Percentiles rank a stretch among this genome's conserved stretches.
Evolutionary conservation across 2,113 vertebrate species (phyloP).

Genomic region (Emydura subglobosa): DNA sequence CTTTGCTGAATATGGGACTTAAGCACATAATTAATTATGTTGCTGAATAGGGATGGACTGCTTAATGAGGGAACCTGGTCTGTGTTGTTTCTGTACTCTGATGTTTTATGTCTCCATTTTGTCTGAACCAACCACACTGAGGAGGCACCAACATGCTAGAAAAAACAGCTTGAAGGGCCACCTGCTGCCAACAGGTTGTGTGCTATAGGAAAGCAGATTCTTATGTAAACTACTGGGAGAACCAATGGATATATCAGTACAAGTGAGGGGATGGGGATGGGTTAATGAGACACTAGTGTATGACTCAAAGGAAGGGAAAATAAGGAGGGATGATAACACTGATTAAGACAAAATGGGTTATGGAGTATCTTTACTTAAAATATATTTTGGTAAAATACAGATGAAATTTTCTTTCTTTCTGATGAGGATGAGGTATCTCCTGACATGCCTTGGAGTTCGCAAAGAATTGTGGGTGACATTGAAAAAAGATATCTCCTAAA

Average conservation of each 20-base stretch:
- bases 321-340: background rate
- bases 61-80: background rate
- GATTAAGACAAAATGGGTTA: background rate
- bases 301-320: background rate
- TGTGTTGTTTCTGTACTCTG: background rate
- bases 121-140: background rate
- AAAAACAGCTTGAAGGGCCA: background rate
- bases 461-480: background rate
- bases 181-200: background rate
- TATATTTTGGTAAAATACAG: background rate
- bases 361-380: background rate
- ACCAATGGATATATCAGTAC: background rate
- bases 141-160: background rate
- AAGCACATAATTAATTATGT: background rate
- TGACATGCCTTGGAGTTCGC: background rate
- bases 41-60: background rate
- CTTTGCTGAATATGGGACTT: background rate
- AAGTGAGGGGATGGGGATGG: background rate
- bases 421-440: background rate
- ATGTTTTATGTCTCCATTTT: background rate
- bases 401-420: background rate
- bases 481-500: background rate
- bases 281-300: background rate
- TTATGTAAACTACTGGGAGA: background rate
- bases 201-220: background rate